Evolutionary conservation across 2,113 vertebrate genomes (phyloP).

Genomic region (Anseranas semipalmata): DNA sequence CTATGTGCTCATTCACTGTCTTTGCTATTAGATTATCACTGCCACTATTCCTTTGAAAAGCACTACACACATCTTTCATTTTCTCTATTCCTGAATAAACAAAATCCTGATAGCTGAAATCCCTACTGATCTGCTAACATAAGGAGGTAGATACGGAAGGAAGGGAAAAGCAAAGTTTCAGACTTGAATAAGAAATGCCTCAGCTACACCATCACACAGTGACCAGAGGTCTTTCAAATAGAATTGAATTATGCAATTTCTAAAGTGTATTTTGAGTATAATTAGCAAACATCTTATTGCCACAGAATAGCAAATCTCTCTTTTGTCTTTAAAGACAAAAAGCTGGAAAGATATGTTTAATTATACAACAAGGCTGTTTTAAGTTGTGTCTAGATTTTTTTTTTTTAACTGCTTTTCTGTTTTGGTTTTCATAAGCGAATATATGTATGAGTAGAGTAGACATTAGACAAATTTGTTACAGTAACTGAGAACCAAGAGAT

Average conservation of each 20-base stretch:
- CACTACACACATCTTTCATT: not conserved
- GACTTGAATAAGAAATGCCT: not conserved
- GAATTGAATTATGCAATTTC: not conserved
- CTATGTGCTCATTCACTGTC: not conserved
- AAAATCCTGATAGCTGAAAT: not conserved
- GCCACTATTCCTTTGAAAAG: not conserved
- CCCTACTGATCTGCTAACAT: not conserved
- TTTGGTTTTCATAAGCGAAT: constrained; percentile 2
- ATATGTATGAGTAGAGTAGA: not conserved
- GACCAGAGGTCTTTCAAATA: not conserved
- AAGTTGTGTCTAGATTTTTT: not conserved
- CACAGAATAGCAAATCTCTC: not conserved
- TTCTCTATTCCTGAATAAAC: not conserved
- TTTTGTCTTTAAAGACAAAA: not conserved
- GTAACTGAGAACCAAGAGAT: not conserved
- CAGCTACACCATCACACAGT: not conserved
- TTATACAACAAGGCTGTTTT: not conserved
- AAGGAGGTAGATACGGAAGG: not conserved
- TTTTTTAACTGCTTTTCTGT: not conserved
- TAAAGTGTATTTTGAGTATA: not conserved
- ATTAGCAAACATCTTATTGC: not conserved
- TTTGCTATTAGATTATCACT: not conserved
- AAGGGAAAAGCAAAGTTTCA: not conserved
- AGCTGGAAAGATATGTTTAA: not conserved
- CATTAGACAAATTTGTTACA: not conserved